Base-by-base conservation (phyloP, 2,113 vertebrate species). In the Microcebus murinus region DNA sequence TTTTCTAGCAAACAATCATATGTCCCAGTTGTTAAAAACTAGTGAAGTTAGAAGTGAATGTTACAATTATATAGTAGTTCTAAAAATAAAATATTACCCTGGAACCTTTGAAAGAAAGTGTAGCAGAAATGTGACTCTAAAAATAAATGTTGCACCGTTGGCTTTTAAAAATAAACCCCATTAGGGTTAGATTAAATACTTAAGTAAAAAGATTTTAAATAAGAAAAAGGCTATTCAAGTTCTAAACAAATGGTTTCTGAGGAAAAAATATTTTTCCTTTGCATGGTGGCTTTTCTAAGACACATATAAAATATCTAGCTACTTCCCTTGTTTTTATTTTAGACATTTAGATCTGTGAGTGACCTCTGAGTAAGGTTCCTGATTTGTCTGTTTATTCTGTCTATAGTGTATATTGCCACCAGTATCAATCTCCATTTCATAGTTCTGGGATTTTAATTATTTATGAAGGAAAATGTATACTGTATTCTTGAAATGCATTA, bases 51-150 rank as follows among this genome's bases (percentile, higher is more conserved):
- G 59, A 94, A 87, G 39, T 95, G 48, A 94, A 77, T 77, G 61
- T 88, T 90, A 36, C 2, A 68, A 31, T 96, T 98, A 92, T 34
- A 65, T 34, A 87, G 84, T 96, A 74, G 55, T 82, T 98, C 96
- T 96, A 97, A 96, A 98, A 98, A 98, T 98, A 97, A 98, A 96
- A 77, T 79, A 91, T 85, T 0, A 0, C 21, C n/a, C 92, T 61
- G 73, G 82, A 97, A 93, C 91, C 97, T 97, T 92, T 98, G 90
- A 91, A 96, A 97, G 92, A 70, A 77, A 20, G 25, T 96, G 34
- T 81, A 97, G 96, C 48, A 96, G 93, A 96, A 96, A 70, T 42
- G 83, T 92, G 71, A 45, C 70, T 97, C 94, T 96, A 96, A 93
- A 98, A 98, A 98, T 98, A 98, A 97, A 92, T 3, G 0, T 89